Evolutionary conservation across 2,113 vertebrate genomes (phyloP).

Genomic region (Toxostoma redivivum): DNA sequence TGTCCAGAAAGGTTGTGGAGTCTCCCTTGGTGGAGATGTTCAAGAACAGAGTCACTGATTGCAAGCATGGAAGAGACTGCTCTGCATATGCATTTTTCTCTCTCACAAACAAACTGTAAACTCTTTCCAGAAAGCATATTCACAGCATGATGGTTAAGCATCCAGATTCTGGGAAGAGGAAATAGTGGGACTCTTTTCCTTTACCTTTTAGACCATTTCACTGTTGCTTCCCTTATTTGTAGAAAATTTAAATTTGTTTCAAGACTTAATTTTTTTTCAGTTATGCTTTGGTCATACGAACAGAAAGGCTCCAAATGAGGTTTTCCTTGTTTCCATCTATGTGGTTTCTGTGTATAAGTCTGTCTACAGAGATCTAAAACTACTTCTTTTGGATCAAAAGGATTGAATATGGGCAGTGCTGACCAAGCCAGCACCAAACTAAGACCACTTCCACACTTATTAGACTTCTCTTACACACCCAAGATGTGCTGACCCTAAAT

Average conservation of each 20-base stretch:
- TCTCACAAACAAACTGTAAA: background rate
- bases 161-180: background rate
- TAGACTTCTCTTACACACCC: background rate
- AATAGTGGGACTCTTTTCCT: background rate
- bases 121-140: background rate
- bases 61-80: background rate
- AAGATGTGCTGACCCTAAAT: background rate
- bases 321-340: background rate
- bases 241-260: background rate
- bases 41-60: background rate
- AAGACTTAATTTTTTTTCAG: background rate
- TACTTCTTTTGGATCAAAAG: background rate
- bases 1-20: background rate
- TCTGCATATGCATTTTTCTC: background rate
- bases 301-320: background rate
- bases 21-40: background rate
- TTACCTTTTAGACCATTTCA: background rate
- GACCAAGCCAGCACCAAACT: background rate
- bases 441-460: background rate
- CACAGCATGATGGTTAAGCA: background rate
- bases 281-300: background rate
- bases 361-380: background rate
- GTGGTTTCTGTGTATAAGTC: background rate
- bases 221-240: background rate
- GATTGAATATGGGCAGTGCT: background rate